Conservation (phyloP, 1,140 invertebrate species). For the Arion vulgaris region DNA sequence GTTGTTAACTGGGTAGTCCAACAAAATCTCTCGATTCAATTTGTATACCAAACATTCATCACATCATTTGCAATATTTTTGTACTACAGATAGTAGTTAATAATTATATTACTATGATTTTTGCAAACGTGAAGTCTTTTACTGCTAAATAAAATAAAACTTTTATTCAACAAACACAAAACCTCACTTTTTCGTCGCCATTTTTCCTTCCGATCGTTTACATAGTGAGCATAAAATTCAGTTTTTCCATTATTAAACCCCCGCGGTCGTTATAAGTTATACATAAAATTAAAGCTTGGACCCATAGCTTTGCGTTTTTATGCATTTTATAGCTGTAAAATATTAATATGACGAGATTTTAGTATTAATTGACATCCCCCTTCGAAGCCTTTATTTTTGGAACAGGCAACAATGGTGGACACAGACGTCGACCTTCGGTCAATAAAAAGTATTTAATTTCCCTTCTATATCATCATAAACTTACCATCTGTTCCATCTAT, state of each 20-base stretch:
- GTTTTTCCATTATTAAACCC: background rate
- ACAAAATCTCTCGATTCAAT: background rate
- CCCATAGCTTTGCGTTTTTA: background rate
- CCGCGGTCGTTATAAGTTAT: slow-evolving; percentile 6
- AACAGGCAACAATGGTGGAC: background rate
- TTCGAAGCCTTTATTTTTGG: background rate
- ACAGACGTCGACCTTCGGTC: background rate
- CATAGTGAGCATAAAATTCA: background rate
- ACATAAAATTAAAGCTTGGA: background rate
- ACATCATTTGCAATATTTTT: background rate
- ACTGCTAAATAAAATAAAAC: background rate
- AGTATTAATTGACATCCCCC: background rate
- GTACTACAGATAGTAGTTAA: background rate
- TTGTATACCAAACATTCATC: background rate
- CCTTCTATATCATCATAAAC: background rate
- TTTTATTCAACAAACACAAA: slow-evolving; percentile 44
- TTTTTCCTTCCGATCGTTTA: slow-evolving; percentile 23
- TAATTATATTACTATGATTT: background rate
- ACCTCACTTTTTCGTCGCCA: slow-evolving; percentile 20
- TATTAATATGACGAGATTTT: background rate
- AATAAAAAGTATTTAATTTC: background rate
- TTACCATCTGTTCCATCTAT: background rate
- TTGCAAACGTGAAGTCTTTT: background rate
- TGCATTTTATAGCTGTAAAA: background rate
- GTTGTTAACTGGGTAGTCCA: background rate